phyloP scores from a whole-genome alignment of 2,113 vertebrate genomes.

The Solea solea region DNA sequence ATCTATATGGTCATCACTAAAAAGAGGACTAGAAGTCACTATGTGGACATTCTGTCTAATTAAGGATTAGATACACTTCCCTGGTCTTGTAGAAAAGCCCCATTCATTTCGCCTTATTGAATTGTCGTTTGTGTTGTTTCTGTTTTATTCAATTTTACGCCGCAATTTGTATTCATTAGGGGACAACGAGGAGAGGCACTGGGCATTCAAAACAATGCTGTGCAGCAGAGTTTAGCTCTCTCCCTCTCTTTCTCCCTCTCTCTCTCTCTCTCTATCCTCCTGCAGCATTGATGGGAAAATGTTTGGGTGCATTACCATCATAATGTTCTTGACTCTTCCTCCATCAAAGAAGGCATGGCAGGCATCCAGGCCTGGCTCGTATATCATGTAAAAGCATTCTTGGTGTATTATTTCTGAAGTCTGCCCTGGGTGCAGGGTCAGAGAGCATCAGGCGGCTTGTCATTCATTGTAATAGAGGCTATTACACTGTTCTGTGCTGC shows the following conservation, averaged over 20 bases:
- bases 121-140: constrained; percentile 58
- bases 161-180: constrained; percentile 71
- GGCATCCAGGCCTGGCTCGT: constrained; percentile 11
- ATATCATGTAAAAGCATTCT: constrained; percentile 10
- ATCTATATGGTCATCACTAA: constrained; percentile 35
- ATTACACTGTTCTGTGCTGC: too few species aligned
- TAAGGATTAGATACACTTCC: constrained; percentile 74
- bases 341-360: constrained; percentile 29
- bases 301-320: constrained; percentile 34
- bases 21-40: constrained; percentile 27
- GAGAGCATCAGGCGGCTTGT: not conserved
- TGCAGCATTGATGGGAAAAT: constrained; percentile 36
- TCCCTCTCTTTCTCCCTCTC: too few species aligned
- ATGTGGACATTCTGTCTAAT: constrained; percentile 63
- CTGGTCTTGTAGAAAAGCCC: constrained; percentile 63
- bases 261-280: not conserved
- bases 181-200: constrained; percentile 31
- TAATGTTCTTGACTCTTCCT: constrained; percentile 46
- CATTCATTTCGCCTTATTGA: constrained; percentile 73
- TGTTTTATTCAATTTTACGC: constrained; percentile 74
- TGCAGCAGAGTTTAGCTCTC: constrained; percentile 30
- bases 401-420: constrained; percentile 1
- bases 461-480: not conserved
- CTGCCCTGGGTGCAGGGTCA: not conserved
- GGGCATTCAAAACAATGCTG: constrained; percentile 41